Percentiles rank a stretch among this genome's conserved stretches.
Conservation (phyloP, 2,113 vertebrate genomes). For the Chauna torquata region DNA sequence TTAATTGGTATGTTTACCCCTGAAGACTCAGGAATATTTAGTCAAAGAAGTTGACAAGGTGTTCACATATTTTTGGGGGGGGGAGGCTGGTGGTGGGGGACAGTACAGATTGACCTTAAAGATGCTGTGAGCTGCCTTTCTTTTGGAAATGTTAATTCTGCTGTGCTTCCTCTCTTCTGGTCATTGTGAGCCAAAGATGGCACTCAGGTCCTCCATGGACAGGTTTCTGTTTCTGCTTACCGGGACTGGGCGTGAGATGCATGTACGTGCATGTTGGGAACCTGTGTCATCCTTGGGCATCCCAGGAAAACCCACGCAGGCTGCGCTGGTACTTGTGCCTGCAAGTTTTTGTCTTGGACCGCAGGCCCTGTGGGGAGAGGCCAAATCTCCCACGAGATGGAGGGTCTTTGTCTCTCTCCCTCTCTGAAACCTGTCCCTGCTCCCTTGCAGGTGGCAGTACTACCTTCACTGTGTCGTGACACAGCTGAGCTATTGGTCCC, state of each 20-base stretch:
- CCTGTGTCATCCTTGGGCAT: background rate
- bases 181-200: background rate
- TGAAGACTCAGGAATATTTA: slow-evolving; percentile 50
- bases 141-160: background rate
- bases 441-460: background rate
- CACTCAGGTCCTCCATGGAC: background rate
- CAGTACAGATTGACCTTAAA: background rate
- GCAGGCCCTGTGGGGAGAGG: background rate
- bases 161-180: background rate
- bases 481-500: background rate
- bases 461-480: rapidly evolving
- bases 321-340: background rate
- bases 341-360: background rate
- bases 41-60: slow-evolving; percentile 41
- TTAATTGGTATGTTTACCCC: slow-evolving; percentile 72
- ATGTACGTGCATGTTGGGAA: rapidly evolving
- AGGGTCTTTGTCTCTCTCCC: background rate
- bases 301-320: background rate
- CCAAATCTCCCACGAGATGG: background rate
- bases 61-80: background rate
- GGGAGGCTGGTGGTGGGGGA: background rate
- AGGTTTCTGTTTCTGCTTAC: background rate
- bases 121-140: background rate
- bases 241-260: background rate
- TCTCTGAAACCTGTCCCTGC: background rate